Percentiles rank a stretch among this genome's conserved stretches.
Evolutionary conservation across 2,113 vertebrate species (phyloP).

Genomic region (Chauna torquata): DNA sequence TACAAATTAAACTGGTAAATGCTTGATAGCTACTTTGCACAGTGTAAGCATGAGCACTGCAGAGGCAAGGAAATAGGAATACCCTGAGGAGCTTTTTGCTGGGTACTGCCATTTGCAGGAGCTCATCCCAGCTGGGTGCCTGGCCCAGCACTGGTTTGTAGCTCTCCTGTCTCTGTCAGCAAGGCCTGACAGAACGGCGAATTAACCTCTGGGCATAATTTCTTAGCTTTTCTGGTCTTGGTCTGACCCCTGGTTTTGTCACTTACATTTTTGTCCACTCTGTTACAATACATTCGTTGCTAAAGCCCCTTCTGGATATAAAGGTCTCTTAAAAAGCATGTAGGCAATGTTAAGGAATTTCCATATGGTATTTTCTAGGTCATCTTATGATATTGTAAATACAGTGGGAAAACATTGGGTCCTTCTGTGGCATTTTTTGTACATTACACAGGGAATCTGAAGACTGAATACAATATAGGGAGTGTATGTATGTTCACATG

Average conservation of each 20-base stretch:
- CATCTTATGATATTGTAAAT: not conserved
- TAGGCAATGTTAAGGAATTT: not conserved
- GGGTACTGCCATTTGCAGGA: not conserved
- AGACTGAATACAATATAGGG: not conserved
- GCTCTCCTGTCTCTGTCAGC: not conserved
- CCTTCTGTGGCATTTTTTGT: not conserved
- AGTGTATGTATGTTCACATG: not conserved
- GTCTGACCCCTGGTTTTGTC: not conserved
- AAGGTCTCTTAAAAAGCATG: not conserved
- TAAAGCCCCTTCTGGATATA: not conserved
- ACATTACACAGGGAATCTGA: not conserved
- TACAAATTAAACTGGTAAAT: not conserved
- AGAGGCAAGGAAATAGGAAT: not conserved
- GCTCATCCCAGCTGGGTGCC: not conserved
- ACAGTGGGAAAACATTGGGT: not conserved
- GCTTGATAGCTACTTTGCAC: not conserved
- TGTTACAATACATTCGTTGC: not conserved
- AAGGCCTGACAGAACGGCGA: not conserved
- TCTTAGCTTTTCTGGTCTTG: not conserved
- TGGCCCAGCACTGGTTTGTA: not conserved
- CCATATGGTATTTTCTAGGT: not conserved
- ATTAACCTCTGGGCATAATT: not conserved
- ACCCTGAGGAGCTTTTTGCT: not conserved
- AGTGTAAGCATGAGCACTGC: rapidly evolving
- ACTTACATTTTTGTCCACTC: not conserved